Percentiles rank a stretch among this genome's conserved stretches.
Conservation (phyloP, 92 coral and sea anemone species). For the Virgularia gustaviana region DNA sequence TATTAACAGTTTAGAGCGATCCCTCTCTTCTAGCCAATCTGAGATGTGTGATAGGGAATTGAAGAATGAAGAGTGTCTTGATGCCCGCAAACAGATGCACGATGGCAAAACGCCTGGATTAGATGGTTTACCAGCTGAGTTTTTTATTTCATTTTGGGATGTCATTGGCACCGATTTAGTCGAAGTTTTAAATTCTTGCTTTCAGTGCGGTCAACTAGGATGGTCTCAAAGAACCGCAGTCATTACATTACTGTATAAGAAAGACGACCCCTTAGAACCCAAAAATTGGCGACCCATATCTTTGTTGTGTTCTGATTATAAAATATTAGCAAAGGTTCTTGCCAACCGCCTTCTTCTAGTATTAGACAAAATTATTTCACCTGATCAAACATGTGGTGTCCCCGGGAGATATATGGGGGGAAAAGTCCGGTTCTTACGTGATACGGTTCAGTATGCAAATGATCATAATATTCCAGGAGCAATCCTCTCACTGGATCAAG, state of each 20-base stretch:
- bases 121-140: too few species aligned
- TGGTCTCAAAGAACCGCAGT: constrained; percentile 32
- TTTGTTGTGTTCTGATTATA: constrained; percentile 53
- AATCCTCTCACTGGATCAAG: constrained; percentile 50
- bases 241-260: constrained; percentile 47
- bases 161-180: constrained; percentile 45
- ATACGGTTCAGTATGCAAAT: neutral
- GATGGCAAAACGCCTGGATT: constrained; percentile 43
- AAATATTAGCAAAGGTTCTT: constrained; percentile 17
- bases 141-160: constrained; percentile 51
- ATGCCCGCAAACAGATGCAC: constrained; percentile 41
- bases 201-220: neutral
- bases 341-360: constrained; percentile 42
- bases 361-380: constrained; percentile 11
- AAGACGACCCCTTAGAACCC: too few species aligned
- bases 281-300: too few species aligned
- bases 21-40: neutral
- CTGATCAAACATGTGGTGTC: constrained; percentile 54
- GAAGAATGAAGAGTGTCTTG: constrained; percentile 12
- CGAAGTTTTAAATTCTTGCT: constrained; percentile 17
- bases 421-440: constrained; percentile 28
- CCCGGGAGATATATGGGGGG: constrained; percentile 43
- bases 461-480: neutral
- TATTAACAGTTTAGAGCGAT: neutral
- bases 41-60: constrained; percentile 44